These are phyloP conservation scores for Synanthedon formicaeformis DNA, from an alignment of 2,888 invertebrate genomes.

Conservation along the genomic window DNA sequence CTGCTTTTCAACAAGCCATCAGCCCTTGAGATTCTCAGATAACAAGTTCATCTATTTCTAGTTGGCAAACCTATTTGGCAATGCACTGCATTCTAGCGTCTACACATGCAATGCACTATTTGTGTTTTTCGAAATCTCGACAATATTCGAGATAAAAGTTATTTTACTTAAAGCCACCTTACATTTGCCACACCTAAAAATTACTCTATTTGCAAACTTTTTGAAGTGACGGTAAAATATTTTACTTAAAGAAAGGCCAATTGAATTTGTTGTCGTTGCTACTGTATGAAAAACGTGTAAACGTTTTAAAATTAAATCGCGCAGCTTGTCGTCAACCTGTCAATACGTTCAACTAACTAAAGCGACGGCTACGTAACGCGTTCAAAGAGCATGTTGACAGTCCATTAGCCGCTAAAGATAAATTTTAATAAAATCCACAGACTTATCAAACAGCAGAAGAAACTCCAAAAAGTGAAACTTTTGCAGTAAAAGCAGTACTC, in stretches of 20 bases:
- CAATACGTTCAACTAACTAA: background rate
- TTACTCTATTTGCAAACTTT: too few species aligned
- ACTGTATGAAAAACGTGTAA: background rate
- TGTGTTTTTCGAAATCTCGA: too few species aligned
- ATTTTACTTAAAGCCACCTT: too few species aligned
- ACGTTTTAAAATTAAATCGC: background rate
- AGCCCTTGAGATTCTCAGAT: constrained; percentile 29
- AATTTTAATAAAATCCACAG: background rate
- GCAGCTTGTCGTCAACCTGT: background rate
- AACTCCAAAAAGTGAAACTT: too few species aligned
- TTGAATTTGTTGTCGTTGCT: too few species aligned
- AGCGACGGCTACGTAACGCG: background rate
- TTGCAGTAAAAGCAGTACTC: too few species aligned
- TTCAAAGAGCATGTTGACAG: background rate
- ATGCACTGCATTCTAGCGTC: constrained; percentile 7
- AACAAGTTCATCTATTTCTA: constrained; percentile 33
- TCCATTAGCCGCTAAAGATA: background rate
- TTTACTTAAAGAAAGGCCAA: too few species aligned
- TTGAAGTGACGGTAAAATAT: too few species aligned
- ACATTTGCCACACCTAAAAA: too few species aligned
- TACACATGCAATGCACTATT: too few species aligned
- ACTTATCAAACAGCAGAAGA: too few species aligned
- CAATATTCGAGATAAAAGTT: too few species aligned
- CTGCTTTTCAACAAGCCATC: constrained; percentile 8
- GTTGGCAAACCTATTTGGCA: constrained; percentile 19